Base-by-base conservation (phyloP, 2,888 invertebrate species). In the Allacma fusca region DNA sequence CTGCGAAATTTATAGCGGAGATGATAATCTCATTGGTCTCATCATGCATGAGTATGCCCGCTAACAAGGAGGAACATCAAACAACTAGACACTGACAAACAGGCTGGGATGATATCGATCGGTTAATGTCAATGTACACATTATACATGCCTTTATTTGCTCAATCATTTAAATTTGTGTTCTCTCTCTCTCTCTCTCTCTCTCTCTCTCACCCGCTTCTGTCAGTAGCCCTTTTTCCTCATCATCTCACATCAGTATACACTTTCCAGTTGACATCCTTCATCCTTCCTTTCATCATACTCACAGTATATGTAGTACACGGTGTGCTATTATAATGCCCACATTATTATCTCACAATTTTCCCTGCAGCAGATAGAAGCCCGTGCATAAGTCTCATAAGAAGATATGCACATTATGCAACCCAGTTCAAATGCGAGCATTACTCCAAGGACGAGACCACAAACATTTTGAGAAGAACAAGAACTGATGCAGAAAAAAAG, bases 131-230 rank as follows among this genome's bases (percentile, higher is more conserved):
- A 72, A 72, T 72, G 70, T 72, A 72, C 71, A 72, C 59, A 57
- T 29, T 72, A n/a, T n/a, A n/a, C n/a, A 72, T 59, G 29, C 71
- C 59, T 50, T 70, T 59, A 72, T 72, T 72, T 72, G 71, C 29
- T 72, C 59, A 72, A 72, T 72, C 57, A 72, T 72, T 72, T 72
- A 72, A 72, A 72, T 72, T 72, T 72, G 29, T 72, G 71, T 72
- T 50, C 19, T 59, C 59, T 59, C 59, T 21, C 9, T 7, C 59
- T n/a, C 5, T 59, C 19, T 13, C 12, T 59, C 19, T 19, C 71
- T 34, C 26, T 23, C n/a, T n/a, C n/a, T n/a, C n/a, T n/a, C n/a
- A n/a, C n/a, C n/a, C n/a, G n/a, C n/a, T n/a, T n/a, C n/a, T n/a
- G n/a, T n/a, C n/a, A n/a, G 50, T 44, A 72, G 19, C 71, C 59